Evolutionary conservation across 2,888 invertebrate genomes (phyloP).

Genomic region (Acrocera orbiculus): DNA sequence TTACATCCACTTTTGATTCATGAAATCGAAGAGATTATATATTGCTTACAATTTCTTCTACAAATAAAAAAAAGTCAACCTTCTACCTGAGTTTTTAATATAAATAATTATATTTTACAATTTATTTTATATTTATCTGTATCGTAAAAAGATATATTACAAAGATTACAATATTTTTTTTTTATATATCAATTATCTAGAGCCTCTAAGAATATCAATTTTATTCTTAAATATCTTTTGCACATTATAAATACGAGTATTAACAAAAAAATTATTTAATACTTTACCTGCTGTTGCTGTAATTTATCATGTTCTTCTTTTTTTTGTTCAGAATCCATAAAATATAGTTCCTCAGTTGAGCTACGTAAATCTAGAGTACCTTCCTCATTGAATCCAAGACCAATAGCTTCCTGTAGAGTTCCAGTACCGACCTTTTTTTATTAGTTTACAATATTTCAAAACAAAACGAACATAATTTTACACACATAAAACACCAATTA

Average conservation of each 20-base stretch:
- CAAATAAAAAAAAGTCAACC: too few species aligned
- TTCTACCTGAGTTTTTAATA: too few species aligned
- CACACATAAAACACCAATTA: constrained; percentile 12
- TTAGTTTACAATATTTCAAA: constrained; percentile 17
- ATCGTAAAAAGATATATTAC: too few species aligned
- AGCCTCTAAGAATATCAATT: too few species aligned
- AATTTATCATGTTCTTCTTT: constrained; percentile 30
- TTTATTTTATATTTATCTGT: too few species aligned
- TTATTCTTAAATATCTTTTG: too few species aligned
- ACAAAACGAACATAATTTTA: constrained; percentile 13
- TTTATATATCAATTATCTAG: too few species aligned
- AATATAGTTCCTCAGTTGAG: constrained; percentile 75
- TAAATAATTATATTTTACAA: too few species aligned
- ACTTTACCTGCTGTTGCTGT: constrained; percentile 19
- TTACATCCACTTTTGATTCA: too few species aligned
- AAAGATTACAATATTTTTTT: neutral
- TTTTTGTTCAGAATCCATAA: constrained; percentile 45
- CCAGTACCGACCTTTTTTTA: constrained; percentile 34
- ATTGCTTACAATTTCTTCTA: too few species aligned
- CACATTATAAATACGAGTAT: neutral
- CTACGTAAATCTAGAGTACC: constrained; percentile 71
- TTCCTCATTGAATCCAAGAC: constrained; percentile 49
- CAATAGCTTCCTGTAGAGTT: constrained; percentile 33
- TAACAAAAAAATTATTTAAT: neutral
- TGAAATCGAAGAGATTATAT: too few species aligned